Evolutionary conservation across 2,888 invertebrate genomes (phyloP).

Genomic region (Endomychus coccineus): DNA sequence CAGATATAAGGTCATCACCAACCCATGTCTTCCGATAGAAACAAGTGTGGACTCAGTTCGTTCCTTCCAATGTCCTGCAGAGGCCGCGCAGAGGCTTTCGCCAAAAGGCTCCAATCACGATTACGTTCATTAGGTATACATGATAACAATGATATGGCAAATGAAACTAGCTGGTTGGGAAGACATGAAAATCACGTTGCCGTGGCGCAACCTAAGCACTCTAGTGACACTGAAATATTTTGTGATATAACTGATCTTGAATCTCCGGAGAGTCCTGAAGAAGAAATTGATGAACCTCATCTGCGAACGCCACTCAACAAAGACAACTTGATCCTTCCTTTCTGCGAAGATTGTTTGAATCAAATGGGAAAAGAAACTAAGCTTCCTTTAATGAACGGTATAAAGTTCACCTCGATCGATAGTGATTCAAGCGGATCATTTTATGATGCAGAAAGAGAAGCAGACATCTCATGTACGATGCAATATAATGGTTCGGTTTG

Average conservation of each 20-base stretch:
- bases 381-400: too few species aligned
- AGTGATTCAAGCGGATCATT: too few species aligned
- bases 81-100: conserved; percentile 73
- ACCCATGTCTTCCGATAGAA: conserved; percentile 46
- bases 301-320: too few species aligned
- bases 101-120: conserved; percentile 66
- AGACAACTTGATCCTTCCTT: too few species aligned
- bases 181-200: conserved; percentile 1
- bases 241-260: not conserved
- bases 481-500: too few species aligned
- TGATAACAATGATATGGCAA: conserved; percentile 31
- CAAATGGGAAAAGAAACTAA: too few species aligned
- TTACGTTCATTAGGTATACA: conserved; percentile 62
- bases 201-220: not conserved
- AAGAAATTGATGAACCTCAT: conserved; percentile 5
- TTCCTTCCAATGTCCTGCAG: conserved; percentile 72
- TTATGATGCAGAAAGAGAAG: too few species aligned
- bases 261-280: conserved; percentile 7
- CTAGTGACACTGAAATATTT: conserved; percentile 15
- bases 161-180: conserved; percentile 31
- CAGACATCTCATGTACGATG: too few species aligned
- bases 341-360: too few species aligned
- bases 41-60: conserved; percentile 59
- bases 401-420: too few species aligned
- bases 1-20: conserved; percentile 5